Base-by-base conservation (phyloP, 2,888 invertebrate genomes). In the Hypolimnas misippus region DNA sequence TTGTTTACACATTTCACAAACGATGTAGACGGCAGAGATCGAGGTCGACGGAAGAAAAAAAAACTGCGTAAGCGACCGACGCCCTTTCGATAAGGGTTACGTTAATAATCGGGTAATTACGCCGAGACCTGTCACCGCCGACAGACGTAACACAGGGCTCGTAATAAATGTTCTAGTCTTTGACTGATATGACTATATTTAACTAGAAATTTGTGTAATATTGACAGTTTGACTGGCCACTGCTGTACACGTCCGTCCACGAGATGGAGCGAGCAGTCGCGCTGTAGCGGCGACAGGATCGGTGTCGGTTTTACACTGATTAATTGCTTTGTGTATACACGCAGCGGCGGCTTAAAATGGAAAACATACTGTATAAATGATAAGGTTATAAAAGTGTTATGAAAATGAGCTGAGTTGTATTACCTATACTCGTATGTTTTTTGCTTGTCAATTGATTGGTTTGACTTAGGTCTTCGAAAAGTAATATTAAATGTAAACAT, bases 151-250 rank as follows among this genome's bases (percentile, higher is more conserved):
- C 14, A 40, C 12, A 19, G 12, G 12, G 12, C 50, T 31, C 14
- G 35, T 16, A 56, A 6, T n/a, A n/a, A 14, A 29, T n/a, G 40
- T 44, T 35, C 31, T 25, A 25, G 14, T n/a, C 40, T 31, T 7
- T 14, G 38, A 55, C 29, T 56, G 7, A 31, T 40, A 52, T 64
- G 44, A 16, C 31, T 53, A 57, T 61, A 61, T 50, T 40, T 55
- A 52, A 42, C 61, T 14, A 16, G 31, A 31, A 25, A 10, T 35
- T 40, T 17, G 46, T 25, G 46, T 53, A 17, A 31, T 31, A 42
- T 57, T 54, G 57, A 61, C 46, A 57, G 64, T 40, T n/a, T n/a
- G n/a, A n/a, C n/a, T 53, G 31, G 29, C 16, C 6, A n/a, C n/a
- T n/a, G n/a, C n/a, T n/a, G n/a, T n/a, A n/a, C n/a, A 21, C 12